phyloP scores from a whole-genome alignment of 2,888 invertebrate species.

The Lasius fuliginosus region DNA sequence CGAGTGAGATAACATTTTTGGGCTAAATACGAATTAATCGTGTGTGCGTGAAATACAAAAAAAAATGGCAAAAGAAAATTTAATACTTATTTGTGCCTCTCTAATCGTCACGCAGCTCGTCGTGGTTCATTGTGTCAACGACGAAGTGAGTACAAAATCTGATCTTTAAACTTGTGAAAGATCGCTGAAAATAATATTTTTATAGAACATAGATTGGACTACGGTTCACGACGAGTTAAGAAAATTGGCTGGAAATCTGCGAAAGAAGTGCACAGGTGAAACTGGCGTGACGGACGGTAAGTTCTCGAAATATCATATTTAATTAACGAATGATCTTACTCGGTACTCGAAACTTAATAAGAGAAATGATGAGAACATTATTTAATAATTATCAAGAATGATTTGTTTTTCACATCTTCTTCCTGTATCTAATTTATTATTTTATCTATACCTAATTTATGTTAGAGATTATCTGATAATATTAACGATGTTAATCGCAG shows the following conservation, averaged over 20 bases:
- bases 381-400: not conserved
- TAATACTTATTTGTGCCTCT: constrained; percentile 36
- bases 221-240: constrained; percentile 31
- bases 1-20: constrained; percentile 27
- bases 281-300: not conserved
- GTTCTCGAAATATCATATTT: not conserved
- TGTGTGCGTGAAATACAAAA: not conserved
- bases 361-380: not conserved
- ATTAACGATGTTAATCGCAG: constrained; percentile 64
- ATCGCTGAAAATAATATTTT: constrained; percentile 12
- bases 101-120: constrained; percentile 32
- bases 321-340: not conserved
- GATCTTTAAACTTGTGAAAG: not conserved
- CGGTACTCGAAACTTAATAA: not conserved
- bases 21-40: not conserved
- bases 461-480: not conserved
- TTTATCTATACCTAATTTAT: not conserved
- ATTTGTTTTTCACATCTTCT: not conserved
- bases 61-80: constrained; percentile 24
- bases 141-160: constrained; percentile 27
- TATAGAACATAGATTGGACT: constrained; percentile 33
- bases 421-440: not conserved
- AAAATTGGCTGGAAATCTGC: constrained; percentile 16
- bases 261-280: constrained; percentile 36
- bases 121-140: not conserved